Conservation (phyloP, 2,113 vertebrate species). For the Spilogale gracilis region DNA sequence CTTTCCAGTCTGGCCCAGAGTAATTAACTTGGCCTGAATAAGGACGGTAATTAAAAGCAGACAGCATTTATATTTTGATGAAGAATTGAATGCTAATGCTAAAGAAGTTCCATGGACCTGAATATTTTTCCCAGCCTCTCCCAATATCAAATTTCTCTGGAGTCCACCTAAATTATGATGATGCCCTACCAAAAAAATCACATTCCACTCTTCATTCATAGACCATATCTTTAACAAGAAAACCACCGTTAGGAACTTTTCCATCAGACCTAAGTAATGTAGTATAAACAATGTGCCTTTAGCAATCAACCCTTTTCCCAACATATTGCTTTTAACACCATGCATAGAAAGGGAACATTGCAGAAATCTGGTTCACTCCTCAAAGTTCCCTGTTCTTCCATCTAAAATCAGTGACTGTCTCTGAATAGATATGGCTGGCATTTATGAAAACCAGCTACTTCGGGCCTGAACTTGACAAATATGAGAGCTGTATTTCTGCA, state of each 20-base stretch:
- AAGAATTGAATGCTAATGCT: constrained; percentile 60
- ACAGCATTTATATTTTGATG: constrained; percentile 65
- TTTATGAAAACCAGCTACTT: neutral
- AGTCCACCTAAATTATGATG: constrained; percentile 77
- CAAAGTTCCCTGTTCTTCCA: neutral
- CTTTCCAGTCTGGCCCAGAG: constrained; percentile 62
- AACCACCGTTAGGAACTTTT: constrained; percentile 82
- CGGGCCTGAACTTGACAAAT: neutral
- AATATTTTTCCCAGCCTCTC: constrained; percentile 71
- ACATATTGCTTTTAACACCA: constrained; percentile 56
- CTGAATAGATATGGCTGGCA: neutral
- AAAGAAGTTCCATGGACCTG: constrained; percentile 55
- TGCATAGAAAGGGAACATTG: neutral
- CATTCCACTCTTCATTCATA: constrained; percentile 73
- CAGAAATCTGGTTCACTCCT: neutral
- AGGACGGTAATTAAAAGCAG: constrained; percentile 79
- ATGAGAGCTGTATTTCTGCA: neutral
- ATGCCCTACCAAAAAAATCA: constrained; percentile 61
- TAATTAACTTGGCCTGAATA: constrained; percentile 79
- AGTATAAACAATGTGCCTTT: constrained; percentile 76
- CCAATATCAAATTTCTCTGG: constrained; percentile 73
- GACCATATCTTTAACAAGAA: constrained; percentile 78
- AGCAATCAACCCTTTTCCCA: constrained; percentile 62
- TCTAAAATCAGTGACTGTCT: neutral
- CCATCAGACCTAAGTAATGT: constrained; percentile 76